These are phyloP conservation scores for Cyphomyrus discorhynchus DNA, from an alignment of 2,113 vertebrate species.

Conservation along the genomic window DNA sequence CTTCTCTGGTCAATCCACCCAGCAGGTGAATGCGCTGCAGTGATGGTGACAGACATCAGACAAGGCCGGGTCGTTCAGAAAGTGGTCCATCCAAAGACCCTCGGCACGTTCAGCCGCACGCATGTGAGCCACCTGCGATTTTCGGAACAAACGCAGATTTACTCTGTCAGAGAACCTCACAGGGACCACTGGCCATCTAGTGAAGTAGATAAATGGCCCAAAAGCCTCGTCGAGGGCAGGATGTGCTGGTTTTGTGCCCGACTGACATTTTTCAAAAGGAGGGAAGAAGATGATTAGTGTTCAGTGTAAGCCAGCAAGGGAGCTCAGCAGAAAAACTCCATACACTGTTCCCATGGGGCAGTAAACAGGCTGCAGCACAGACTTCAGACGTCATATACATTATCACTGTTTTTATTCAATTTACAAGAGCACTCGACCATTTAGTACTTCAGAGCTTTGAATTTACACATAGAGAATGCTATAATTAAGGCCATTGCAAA, in stretches of 20 bases:
- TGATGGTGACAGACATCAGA: background rate
- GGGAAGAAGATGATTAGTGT: background rate
- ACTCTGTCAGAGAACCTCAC: background rate
- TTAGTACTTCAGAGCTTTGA: background rate
- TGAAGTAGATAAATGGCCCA: background rate
- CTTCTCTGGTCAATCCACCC: background rate
- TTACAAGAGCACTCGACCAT: background rate
- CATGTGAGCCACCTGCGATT: background rate
- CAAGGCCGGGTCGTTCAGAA: background rate
- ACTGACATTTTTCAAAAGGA: background rate
- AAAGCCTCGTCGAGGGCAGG: background rate
- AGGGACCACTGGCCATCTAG: background rate
- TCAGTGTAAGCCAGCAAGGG: background rate
- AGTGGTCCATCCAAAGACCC: background rate
- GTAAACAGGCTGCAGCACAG: background rate
- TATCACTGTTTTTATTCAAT: background rate
- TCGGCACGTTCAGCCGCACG: background rate
- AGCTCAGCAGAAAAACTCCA: background rate
- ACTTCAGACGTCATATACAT: background rate
- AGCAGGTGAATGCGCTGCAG: background rate
- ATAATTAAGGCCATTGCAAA: background rate
- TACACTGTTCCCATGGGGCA: background rate
- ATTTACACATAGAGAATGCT: background rate
- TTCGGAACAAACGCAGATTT: background rate
- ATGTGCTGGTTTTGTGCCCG: background rate